A percentile compares a stretch with the other conserved stretches of the same genome.
Evolutionary conservation across 1,140 invertebrate species (phyloP).

Genomic region (Macrobrachium rosenbergii): DNA sequence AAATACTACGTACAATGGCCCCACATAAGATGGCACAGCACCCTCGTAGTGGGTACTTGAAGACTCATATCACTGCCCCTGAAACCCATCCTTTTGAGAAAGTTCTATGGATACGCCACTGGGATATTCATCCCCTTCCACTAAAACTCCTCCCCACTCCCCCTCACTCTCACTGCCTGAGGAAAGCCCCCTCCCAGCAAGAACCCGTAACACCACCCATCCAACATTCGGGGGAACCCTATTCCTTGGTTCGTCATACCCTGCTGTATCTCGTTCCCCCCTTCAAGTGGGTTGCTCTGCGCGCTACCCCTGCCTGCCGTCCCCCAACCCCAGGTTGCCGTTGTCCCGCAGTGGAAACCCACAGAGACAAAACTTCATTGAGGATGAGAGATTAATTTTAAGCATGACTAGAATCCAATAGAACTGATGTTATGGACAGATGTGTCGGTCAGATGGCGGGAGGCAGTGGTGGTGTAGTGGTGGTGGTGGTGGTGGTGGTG

Average conservation of each 20-base stretch:
- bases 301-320: neutral
- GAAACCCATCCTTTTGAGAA: no score
- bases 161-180: no score
- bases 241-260: neutral
- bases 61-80: no score
- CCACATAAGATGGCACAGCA: no score
- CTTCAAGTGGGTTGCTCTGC: neutral
- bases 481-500: conserved; percentile 29
- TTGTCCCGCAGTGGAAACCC: conserved; percentile 10
- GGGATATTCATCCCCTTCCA: no score
- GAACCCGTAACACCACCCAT: neutral
- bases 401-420: conserved; percentile 49
- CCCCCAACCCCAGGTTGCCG: neutral
- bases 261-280: neutral
- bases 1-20: no score
- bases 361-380: conserved; percentile 46
- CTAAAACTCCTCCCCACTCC: no score
- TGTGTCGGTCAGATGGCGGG: neutral
- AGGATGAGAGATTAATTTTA: conserved; percentile 56
- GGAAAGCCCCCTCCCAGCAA: neutral
- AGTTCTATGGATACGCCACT: no score
- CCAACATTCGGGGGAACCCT: neutral
- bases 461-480: conserved; percentile 15
- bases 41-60: no score
- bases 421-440: conserved; percentile 51